Conservation (phyloP, 2,113 vertebrate genomes). For the Callipepla squamata region DNA sequence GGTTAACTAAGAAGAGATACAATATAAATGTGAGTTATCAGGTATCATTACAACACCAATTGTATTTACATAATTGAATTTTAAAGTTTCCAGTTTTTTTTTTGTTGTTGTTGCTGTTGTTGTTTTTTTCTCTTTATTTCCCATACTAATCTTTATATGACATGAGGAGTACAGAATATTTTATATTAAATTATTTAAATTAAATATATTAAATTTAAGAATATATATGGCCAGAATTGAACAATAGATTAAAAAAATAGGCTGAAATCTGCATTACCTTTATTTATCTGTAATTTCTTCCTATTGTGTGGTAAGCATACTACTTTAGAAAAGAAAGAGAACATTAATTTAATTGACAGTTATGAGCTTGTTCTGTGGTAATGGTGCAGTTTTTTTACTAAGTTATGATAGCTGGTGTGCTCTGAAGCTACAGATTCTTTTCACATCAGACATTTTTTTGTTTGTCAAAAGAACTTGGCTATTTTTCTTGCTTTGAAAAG, state of each 20-base stretch:
- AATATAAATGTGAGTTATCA: background rate
- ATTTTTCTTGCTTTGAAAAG: background rate
- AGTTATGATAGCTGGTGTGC: background rate
- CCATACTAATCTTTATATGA: background rate
- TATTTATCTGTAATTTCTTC: background rate
- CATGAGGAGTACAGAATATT: background rate
- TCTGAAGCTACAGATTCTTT: background rate
- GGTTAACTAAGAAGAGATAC: background rate
- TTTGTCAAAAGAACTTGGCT: background rate
- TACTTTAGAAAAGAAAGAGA: background rate
- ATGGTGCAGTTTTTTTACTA: background rate
- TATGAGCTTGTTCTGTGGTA: background rate
- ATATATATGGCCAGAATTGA: background rate
- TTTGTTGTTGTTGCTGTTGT: no score
- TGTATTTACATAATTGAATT: background rate
- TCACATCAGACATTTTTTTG: fast-evolving
- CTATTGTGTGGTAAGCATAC: background rate
- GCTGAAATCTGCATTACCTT: background rate
- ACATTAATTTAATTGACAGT: background rate
- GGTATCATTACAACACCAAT: background rate
- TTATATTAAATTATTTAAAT: background rate
- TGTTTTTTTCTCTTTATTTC: background rate
- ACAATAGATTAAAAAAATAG: background rate
- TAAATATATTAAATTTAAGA: background rate
- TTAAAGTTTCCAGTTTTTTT: background rate